Evolutionary conservation across 2,888 invertebrate species (phyloP).

Genomic region (Rhyacophila evoluta): DNA sequence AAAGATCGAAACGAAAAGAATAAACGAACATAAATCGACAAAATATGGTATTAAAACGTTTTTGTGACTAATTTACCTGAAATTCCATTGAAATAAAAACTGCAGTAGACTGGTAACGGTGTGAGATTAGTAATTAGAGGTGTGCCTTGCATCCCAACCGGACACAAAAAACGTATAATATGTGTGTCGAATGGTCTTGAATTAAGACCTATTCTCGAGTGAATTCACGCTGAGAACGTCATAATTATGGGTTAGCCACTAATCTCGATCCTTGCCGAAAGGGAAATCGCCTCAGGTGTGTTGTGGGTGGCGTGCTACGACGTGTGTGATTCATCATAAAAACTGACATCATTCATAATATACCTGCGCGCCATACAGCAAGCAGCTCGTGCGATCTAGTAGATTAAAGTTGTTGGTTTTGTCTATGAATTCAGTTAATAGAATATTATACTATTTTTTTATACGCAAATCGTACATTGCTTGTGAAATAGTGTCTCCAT

Average conservation of each 20-base stretch:
- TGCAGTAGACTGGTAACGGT: slow-evolving; percentile 16
- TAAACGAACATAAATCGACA: not conserved
- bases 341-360: slow-evolving; percentile 20
- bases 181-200: slow-evolving; percentile 18
- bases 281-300: slow-evolving; percentile 12
- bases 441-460: no score
- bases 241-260: slow-evolving; percentile 22
- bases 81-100: slow-evolving; percentile 6
- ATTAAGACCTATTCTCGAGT: slow-evolving; percentile 17
- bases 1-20: no score
- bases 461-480: no score
- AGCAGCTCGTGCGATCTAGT: no score
- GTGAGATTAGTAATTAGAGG: slow-evolving; percentile 18
- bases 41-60: slow-evolving; percentile 1
- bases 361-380: not conserved
- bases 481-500: no score
- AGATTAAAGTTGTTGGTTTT: no score
- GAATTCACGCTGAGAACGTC: slow-evolving; percentile 14
- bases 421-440: no score
- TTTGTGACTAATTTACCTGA: slow-evolving; percentile 1
- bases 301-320: not conserved
- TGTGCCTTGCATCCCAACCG: not conserved
- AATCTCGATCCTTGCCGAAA: slow-evolving; percentile 17
- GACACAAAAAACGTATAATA: not conserved
- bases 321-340: slow-evolving; percentile 24